Percentiles rank a stretch among this genome's conserved stretches.
phyloP scores from a whole-genome alignment of 2,888 invertebrate species.

The Drosophila quinaria region DNA sequence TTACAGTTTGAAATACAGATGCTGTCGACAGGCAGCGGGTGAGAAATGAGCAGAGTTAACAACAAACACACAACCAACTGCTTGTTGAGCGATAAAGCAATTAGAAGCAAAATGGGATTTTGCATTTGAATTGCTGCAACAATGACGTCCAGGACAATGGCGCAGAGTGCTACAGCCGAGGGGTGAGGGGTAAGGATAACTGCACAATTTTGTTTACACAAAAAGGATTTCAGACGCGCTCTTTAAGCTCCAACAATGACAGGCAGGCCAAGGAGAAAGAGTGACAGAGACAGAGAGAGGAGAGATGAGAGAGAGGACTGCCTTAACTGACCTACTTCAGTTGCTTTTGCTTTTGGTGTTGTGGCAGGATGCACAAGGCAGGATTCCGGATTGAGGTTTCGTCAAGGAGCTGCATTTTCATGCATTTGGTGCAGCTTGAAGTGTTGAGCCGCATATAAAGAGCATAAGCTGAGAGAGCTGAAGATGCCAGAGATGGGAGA shows the following conservation, averaged over 20 bases:
- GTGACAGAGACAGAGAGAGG: background rate
- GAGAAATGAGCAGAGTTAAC: constrained; percentile 73
- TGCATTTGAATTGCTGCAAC: constrained; percentile 78
- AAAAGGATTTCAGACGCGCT: constrained; percentile 73
- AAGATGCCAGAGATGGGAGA: constrained; percentile 36
- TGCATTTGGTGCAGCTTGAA: constrained; percentile 76
- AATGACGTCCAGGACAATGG: constrained; percentile 47
- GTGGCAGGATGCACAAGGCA: constrained; percentile 35
- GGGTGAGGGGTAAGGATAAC: constrained; percentile 15
- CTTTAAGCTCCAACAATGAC: constrained; percentile 71
- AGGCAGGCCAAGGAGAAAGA: constrained; percentile 9
- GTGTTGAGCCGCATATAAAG: constrained; percentile 69
- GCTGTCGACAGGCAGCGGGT: constrained; percentile 64
- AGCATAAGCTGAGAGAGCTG: constrained; percentile 45
- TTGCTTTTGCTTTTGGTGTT: constrained; percentile 49
- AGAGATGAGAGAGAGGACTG: constrained; percentile 17
- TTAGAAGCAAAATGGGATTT: constrained; percentile 82
- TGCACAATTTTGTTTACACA: constrained; percentile 74
- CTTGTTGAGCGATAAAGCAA: constrained; percentile 83
- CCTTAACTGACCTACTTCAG: constrained; percentile 77
- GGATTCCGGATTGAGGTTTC: constrained; percentile 52
- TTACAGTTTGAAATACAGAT: constrained; percentile 25
- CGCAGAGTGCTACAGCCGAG: background rate
- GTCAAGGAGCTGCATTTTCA: constrained; percentile 78
- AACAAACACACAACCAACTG: constrained; percentile 68